Evolutionary conservation across 1,140 invertebrate species (phyloP), one percentile per base, ranked within the genome.

Genomic region (Aphidius ervi): DNA sequence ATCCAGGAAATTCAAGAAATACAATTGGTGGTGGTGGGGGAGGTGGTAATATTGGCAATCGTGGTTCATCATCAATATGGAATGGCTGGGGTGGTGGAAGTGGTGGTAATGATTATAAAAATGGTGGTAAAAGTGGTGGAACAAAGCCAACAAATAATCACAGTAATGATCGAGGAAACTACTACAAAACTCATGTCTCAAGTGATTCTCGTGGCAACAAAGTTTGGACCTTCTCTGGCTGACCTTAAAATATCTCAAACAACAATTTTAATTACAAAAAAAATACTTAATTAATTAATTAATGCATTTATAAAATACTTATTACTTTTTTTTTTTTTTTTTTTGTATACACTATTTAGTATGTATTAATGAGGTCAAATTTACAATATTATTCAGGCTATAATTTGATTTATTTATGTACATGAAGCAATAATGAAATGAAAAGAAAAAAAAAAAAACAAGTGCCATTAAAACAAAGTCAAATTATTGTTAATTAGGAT

Each of bases 181-280:
- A 65, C 55, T 57, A 65, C 50, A 58, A 61, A 39, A 65, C 61
- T 61, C 64, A 65, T 56, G 49, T 60, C 10, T 61, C 56, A 5
- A 58, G 20, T 9, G 61, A 63, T 46, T 9, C 43, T 6, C 49
- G 58, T 5, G 64, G 61, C 46, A 63, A 63, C 42, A 58, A 59
- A 23, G 56, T 59, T 46, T 65, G 61, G 61, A 63, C 61, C 2
- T 65, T 65, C 48, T 65, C 64, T 6, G 46, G 59, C 9, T 62
- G 46, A 40, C 50, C 10, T 53, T 53, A 3, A 53, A 37, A 53
- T 37, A 6, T 41, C 31, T 8, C 2, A 43, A 43, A 43, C 16
- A 31, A 56, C 54, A 10, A 20, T 5, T 3, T 37, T 45, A 4
- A 7, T 9, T 31, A 46, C 20, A 31, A 31, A 31, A 31, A 31